These are phyloP conservation scores for Sebastolobus altivelis DNA, from an alignment of 2,797 vertebrate genomes.

Conservation along the genomic window DNA sequence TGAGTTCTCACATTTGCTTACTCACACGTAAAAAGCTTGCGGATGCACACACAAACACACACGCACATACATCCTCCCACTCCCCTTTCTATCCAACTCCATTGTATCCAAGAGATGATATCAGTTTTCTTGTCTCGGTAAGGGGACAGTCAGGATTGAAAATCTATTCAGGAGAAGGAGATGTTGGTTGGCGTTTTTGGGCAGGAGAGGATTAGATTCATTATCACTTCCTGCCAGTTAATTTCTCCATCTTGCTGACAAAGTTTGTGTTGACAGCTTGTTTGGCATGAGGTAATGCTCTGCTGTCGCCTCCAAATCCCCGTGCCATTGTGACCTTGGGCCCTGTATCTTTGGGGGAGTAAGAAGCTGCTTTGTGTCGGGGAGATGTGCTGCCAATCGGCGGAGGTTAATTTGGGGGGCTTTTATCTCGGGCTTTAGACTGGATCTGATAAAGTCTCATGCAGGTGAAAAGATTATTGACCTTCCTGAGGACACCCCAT, in stretches of 20 bases:
- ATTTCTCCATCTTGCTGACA: constrained; percentile 94
- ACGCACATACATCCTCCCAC: constrained; percentile 32
- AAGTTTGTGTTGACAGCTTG: constrained; percentile 98
- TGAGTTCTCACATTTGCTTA: constrained; percentile 79
- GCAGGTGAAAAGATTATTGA: constrained; percentile 99
- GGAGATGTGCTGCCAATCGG: constrained; percentile 90
- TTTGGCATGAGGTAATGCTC: constrained; percentile 91
- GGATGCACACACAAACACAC: constrained; percentile 8
- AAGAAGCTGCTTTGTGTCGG: constrained; percentile 92
- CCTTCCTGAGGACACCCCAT: constrained; percentile 95
- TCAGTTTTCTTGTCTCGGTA: constrained; percentile 82
- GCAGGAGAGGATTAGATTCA: constrained; percentile 83
- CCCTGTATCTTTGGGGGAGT: constrained; percentile 89
- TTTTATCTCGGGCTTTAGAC: constrained; percentile 93
- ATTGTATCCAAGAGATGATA: constrained; percentile 87
- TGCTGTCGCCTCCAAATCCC: constrained; percentile 89
- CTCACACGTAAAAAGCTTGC: constrained; percentile 34
- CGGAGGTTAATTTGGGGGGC: constrained; percentile 93
- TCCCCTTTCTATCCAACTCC: constrained; percentile 65
- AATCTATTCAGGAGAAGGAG: constrained; percentile 87
- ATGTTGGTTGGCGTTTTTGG: constrained; percentile 75
- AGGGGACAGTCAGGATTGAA: constrained; percentile 82
- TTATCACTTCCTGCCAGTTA: constrained; percentile 94
- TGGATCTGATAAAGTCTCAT: constrained; percentile 98
- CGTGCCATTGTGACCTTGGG: constrained; percentile 94